Conservation (phyloP, 2,888 invertebrate genomes). For the Gandaritis pyraliata region DNA sequence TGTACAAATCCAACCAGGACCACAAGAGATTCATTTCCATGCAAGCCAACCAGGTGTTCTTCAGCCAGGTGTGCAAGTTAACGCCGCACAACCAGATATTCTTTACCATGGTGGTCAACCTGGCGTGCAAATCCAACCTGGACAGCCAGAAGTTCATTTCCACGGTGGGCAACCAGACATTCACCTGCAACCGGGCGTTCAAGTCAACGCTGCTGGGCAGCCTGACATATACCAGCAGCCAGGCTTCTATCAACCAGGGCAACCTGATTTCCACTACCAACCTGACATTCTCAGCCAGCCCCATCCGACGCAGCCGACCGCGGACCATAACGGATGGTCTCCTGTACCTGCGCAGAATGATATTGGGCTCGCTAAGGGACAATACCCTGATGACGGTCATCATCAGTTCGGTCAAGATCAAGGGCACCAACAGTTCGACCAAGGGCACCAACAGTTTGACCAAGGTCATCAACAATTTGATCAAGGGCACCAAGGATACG, state of each 20-base stretch:
- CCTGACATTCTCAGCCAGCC: conserved; percentile 39
- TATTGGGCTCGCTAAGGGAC: conserved; percentile 47
- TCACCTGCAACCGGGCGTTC: conserved; percentile 48
- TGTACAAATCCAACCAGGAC: conserved; percentile 34
- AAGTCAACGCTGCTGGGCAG: conserved; percentile 48
- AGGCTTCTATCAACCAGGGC: conserved; percentile 24
- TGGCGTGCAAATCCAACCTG: conserved; percentile 39
- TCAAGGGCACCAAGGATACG: conserved; percentile 71
- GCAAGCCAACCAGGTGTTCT: conserved; percentile 36
- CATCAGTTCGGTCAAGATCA: conserved; percentile 68
- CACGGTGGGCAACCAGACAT: conserved; percentile 42
- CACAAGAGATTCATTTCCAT: conserved; percentile 38
- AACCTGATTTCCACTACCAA: conserved; percentile 32
- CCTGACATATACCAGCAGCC: conserved; percentile 45
- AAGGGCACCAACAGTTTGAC: conserved; percentile 65
- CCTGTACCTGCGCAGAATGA: conserved; percentile 69
- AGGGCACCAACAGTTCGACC: conserved; percentile 66
- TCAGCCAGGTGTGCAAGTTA: conserved; percentile 29
- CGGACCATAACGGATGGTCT: conserved; percentile 76
- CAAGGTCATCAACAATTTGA: conserved; percentile 68
- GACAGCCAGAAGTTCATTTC: conserved; percentile 26
- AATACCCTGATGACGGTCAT: conserved; percentile 54
- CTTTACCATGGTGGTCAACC: conserved; percentile 38
- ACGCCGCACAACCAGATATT: conserved; percentile 33
- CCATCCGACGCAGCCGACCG: conserved; percentile 52